These are phyloP conservation scores for Drosophila pullipes DNA, from an alignment of 2,888 invertebrate genomes.

Conservation along the genomic window DNA sequence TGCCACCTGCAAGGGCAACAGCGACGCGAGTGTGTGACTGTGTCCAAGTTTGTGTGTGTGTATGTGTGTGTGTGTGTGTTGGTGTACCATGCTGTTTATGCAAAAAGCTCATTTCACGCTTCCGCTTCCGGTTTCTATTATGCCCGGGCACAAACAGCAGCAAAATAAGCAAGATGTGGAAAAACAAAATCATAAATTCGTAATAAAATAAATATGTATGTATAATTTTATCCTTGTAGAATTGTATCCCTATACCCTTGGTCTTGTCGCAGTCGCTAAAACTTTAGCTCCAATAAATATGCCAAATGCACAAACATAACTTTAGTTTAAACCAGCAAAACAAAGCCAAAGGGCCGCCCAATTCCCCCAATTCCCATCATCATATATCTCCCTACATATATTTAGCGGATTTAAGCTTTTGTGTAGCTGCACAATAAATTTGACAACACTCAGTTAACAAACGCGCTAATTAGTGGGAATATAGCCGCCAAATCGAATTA, in stretches of 20 bases:
- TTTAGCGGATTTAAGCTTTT: conserved; percentile 26
- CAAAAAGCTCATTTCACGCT: conserved; percentile 80
- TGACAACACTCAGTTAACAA: conserved; percentile 69
- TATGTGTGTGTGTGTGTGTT: conserved; percentile 7
- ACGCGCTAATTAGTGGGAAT: conserved; percentile 64
- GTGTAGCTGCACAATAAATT: conserved; percentile 45
- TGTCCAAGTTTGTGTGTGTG: neutral
- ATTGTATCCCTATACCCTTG: conserved; percentile 48
- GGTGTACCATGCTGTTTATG: conserved; percentile 69
- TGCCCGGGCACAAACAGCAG: conserved; percentile 40
- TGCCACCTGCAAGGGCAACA: conserved; percentile 65
- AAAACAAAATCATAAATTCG: conserved; percentile 82
- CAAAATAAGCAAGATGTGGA: conserved; percentile 31
- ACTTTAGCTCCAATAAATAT: conserved; percentile 60
- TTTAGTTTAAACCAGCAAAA: conserved; percentile 57
- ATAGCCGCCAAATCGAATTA: conserved; percentile 71
- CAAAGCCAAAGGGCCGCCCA: conserved; percentile 18
- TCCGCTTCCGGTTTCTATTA: conserved; percentile 77
- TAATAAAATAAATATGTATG: conserved; percentile 78
- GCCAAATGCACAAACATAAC: conserved; percentile 68
- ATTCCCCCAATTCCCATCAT: neutral
- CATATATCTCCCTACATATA: conserved; percentile 8
- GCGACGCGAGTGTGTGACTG: conserved; percentile 6
- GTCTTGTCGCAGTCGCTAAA: conserved; percentile 41
- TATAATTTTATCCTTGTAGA: conserved; percentile 65